Conservation (phyloP, 2,113 vertebrate species). For the Cichladusa arquata region DNA sequence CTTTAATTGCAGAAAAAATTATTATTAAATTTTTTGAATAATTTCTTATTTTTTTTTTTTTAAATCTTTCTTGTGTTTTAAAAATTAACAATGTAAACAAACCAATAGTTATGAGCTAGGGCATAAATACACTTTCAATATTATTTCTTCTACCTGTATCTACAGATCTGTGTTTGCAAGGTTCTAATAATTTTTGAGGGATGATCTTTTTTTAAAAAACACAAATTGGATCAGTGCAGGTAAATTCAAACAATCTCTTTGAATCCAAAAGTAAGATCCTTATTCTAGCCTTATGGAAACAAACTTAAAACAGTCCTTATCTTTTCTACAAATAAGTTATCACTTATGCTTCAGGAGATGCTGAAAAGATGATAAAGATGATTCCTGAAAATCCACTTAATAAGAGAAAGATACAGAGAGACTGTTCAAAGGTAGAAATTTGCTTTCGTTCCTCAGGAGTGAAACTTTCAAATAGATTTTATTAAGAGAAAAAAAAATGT, state of each 20-base stretch:
- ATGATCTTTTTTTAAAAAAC: not conserved
- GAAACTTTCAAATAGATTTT: not conserved
- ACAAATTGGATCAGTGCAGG: not conserved
- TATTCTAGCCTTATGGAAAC: not conserved
- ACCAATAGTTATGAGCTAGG: not conserved
- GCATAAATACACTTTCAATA: not conserved
- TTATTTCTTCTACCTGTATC: not conserved
- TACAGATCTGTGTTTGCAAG: not conserved
- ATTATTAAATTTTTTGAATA: not conserved
- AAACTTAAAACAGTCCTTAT: not conserved
- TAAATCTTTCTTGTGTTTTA: not conserved
- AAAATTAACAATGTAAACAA: not conserved
- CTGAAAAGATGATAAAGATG: not conserved
- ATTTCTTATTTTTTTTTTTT: not conserved
- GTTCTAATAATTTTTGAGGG: not conserved
- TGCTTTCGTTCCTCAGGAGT: not conserved
- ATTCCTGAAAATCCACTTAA: not conserved
- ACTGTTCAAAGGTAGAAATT: not conserved
- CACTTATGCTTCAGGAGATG: not conserved
- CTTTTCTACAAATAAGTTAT: not conserved
- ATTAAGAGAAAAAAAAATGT: not conserved
- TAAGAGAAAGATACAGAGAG: not conserved
- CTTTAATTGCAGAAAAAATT: not conserved
- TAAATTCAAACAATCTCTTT: not conserved
- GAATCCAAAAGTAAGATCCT: not conserved